Base-by-base conservation (phyloP, 2,888 invertebrate species). In the Drepana falcataria region DNA sequence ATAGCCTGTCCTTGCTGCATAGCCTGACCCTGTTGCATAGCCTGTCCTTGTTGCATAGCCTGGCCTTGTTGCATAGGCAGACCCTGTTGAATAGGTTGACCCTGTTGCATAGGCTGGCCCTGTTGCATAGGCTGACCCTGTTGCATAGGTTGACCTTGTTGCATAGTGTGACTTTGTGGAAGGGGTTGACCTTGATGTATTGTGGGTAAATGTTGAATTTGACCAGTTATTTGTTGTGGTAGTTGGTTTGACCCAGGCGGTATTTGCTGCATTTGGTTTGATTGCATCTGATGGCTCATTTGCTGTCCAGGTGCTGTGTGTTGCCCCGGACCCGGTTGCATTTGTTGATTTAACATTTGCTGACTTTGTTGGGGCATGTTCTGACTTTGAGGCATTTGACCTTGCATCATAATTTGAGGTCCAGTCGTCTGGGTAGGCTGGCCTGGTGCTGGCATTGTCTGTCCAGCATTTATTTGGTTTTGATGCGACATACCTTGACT, bases 351-450 rank as follows among this genome's bases (percentile, higher is more conserved):
- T 60, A 78, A 69, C 61, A 70, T 73, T 59, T 72, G 73, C 58
- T 74, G 77, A 37, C 70, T 68, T 53, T 72, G 76, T 51, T 73
- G 78, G n/a, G 73, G 72, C 56, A 79, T 68, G 54, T 67, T 75
- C 49, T 71, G 79, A 41, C 68, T 64, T 51, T 77, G 83, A 47
- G 64, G 68, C 58, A 75, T 68, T 54, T 64, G 81, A 0, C 79
- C 77, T 59, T 75, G 85, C 73, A 83, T 77, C 59, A 78, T 77
- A 60, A 78, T 73, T 58, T 74, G 79, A 49, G 71, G 79, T 9
- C 75, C 79, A 33, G 73, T 75, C 9, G 64, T 67, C 55, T 69
- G 71, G 55, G 76, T 59, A 5, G 51, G 41, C 44, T 59, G 59
- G 2, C 44, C 44, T 9, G 44, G 44, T 47, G 58, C 60, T 51